Evolutionary conservation across 2,797 vertebrate species (phyloP), one percentile per base, ranked within the genome.

Genomic region (Cheirogaleus major): DNA sequence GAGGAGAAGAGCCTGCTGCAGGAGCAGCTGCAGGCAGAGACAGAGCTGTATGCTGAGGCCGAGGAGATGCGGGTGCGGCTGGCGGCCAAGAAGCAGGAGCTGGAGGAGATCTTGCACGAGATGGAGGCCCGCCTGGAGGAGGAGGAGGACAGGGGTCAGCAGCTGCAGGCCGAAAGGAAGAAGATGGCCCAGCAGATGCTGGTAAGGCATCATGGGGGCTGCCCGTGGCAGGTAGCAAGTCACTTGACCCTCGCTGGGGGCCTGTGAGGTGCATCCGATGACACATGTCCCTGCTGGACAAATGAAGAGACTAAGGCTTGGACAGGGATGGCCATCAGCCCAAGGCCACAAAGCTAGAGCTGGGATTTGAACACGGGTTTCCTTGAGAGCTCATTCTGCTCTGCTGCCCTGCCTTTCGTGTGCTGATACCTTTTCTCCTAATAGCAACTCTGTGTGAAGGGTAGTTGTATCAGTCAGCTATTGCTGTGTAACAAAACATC

Each of bases 121-220:
- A 99, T 99, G 99, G 99, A 99, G 98, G 99, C 99, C 9, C 99
- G 99, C 61, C 98, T 99, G 70, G 99, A 99, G 97, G 99, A 99
- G 93, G 99, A 99, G 93, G 99, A 99, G 52, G 99, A 99, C 50
- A 99, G 99, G 1, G 98, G 99, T 93, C 99, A 99, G 98, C 98
- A 99, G 7, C 95, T 99, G 88, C 99, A 99, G 94, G 98, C 99
- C 25, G 99, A 99, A 15, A 99, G 99, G 98, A 99, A 99, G 98
- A 99, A 99, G 98, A 99, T 99, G 99, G 99, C 99, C 80, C 99
- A 99, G 96, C 99, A 99, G 98, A 99, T 99, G 99, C 99, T 99
- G 99, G 99, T 99, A 95, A 92, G 86, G 48, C 14, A 0, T 93
- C 35, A 27, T 20, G 5, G 7, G 41, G 55, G 76, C 86, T 27